phyloP scores from a whole-genome alignment of 2,113 vertebrate species.

The Strigops habroptila region DNA sequence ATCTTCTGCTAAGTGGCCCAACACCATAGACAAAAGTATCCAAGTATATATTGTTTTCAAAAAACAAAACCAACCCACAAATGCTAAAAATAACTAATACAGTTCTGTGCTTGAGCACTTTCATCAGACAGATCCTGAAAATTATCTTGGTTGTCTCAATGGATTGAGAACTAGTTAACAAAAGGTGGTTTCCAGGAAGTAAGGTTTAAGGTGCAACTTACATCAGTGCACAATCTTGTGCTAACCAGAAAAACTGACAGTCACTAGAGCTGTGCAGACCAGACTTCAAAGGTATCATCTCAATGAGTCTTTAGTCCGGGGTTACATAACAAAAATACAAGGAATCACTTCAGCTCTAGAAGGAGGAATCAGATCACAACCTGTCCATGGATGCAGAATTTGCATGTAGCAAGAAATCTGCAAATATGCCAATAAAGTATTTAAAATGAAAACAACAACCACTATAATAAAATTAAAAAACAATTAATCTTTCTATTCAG shows the following conservation, averaged over 20 bases:
- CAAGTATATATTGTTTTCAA: background rate
- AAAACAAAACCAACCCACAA: background rate
- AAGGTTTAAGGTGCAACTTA: background rate
- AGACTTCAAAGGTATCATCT: background rate
- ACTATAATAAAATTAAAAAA: background rate
- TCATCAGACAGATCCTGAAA: background rate
- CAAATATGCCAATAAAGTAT: background rate
- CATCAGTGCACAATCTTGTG: background rate
- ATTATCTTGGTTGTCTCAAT: background rate
- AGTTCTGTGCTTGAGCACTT: background rate
- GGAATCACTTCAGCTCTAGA: background rate
- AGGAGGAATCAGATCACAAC: fast-evolving
- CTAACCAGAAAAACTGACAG: background rate
- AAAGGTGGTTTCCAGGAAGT: background rate
- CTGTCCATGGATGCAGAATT: background rate
- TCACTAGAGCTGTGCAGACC: background rate
- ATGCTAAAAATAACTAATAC: background rate
- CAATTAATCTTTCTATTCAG: background rate
- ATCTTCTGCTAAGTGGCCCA: background rate
- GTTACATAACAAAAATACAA: background rate
- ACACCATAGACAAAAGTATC: background rate
- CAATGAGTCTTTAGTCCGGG: background rate
- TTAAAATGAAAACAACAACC: background rate
- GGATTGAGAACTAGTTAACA: background rate
- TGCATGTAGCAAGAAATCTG: fast-evolving